Evolutionary conservation across 1,140 invertebrate genomes (phyloP), one percentile per base, ranked within the genome.

Genomic region (Heliconius hewitsoni): DNA sequence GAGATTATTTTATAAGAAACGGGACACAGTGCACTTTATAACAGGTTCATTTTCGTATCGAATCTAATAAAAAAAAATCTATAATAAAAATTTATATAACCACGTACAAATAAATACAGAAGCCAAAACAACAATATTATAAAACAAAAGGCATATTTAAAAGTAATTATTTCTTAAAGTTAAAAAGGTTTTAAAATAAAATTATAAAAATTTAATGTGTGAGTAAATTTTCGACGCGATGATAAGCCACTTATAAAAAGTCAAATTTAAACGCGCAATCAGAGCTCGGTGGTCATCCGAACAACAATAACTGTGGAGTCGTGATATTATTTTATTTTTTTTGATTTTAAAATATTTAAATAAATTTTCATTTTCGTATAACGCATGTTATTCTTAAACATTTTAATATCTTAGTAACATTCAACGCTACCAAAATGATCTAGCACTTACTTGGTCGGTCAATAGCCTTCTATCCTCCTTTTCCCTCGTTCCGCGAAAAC

Each of bases 231-330:
- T 84, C 86, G 82, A 55, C 73, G 78, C 27, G 82, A 77, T 85
- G 90, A 91, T 90, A 91, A 89, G 83, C 77, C 71, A 75, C 84
- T 66, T 89, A 91, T 93, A 93, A 93, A 91, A 88, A 87, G 85
- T 86, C 83, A 84, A 87, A 89, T 90, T 93, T 90, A 93, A 91
- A 88, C 88, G 86, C 66, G 37, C 66, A 16, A 66, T 75, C 34
- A 46, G 27, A 37, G 30, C 71, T 50, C 52, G 71, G 74, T 77
- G 75, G 74, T 77, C 75, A 66, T 76, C 34, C 71, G 75, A 37
- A 76, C 66, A 57, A 6, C 52, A 19, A 71, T 60, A 71, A 46
- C 57, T 50, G n/a, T 71, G 39, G 75, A 76, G 60, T 74, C 73
- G 73, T 30, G 1, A 66, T 9, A 66, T 30, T 66, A 30, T 18